These are phyloP conservation scores for Perithous albicinctus DNA, from an alignment of 2,888 invertebrate genomes.

Conservation along the genomic window DNA sequence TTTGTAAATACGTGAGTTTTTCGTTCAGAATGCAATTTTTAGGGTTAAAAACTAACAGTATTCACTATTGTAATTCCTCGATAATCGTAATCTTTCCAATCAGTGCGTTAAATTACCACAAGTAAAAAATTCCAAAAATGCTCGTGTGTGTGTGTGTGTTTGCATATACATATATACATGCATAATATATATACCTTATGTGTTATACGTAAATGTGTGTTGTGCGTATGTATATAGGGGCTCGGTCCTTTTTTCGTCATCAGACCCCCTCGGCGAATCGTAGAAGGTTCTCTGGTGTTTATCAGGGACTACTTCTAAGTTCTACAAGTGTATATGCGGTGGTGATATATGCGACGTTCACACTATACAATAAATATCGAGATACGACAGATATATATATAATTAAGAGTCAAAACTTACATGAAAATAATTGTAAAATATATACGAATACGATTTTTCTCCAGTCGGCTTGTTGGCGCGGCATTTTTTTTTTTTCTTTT, in stretches of 20 bases:
- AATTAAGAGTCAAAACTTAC: slow-evolving; percentile 81
- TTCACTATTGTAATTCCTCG: too few species aligned
- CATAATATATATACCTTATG: slow-evolving; percentile 3
- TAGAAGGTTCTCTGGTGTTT: background rate
- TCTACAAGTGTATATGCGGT: slow-evolving; percentile 23
- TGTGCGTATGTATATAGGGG: slow-evolving; percentile 40
- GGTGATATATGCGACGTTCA: background rate
- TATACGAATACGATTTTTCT: slow-evolving; percentile 81
- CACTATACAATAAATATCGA: too few species aligned
- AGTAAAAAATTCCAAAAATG: background rate
- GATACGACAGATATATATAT: too few species aligned
- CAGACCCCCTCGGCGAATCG: slow-evolving; percentile 9
- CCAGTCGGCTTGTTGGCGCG: slow-evolving; percentile 79
- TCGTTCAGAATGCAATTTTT: too few species aligned
- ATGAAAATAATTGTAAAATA: slow-evolving; percentile 83
- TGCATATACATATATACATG: background rate
- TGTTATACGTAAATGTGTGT: background rate
- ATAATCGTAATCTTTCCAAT: too few species aligned
- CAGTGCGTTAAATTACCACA: background rate
- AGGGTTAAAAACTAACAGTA: too few species aligned
- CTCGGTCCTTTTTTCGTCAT: slow-evolving; percentile 40
- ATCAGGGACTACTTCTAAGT: background rate
- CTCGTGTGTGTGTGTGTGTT: background rate
- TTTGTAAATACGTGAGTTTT: too few species aligned
- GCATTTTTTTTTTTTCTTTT: slow-evolving; percentile 72